Conservation (phyloP, 2,113 vertebrate species). For the Aegotheles bennettii region DNA sequence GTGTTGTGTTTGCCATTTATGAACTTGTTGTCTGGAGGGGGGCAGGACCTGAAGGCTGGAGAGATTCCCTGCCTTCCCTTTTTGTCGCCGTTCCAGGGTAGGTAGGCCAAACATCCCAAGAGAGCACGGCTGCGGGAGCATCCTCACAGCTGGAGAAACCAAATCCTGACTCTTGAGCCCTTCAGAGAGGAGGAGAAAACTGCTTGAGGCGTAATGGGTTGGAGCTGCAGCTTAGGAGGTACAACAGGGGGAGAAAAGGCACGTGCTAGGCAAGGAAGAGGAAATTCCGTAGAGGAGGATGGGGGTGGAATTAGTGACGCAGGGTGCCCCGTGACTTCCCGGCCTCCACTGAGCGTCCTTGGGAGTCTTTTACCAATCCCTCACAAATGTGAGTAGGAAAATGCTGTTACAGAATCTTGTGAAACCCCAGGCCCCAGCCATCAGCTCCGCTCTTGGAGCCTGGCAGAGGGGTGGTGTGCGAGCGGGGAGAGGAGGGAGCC, state of each 20-base stretch:
- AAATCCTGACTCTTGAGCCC: conserved; percentile 21
- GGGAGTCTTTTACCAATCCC: neutral
- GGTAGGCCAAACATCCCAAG: neutral
- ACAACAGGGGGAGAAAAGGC: neutral
- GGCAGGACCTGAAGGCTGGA: neutral
- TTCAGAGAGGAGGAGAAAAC: conserved; percentile 3
- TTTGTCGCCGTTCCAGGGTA: neutral
- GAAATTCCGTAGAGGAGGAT: neutral
- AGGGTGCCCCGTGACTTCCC: neutral
- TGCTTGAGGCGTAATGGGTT: neutral
- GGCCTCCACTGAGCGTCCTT: neutral
- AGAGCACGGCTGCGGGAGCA: neutral
- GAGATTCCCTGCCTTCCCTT: neutral
- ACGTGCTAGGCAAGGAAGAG: neutral
- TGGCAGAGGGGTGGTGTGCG: neutral
- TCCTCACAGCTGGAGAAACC: neutral
- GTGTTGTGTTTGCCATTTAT: neutral
- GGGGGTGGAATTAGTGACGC: neutral
- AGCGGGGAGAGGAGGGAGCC: neutral
- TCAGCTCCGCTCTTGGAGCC: neutral
- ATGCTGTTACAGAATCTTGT: neutral
- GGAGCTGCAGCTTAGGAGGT: neutral
- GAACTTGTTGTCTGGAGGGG: neutral
- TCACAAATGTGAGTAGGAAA: neutral
- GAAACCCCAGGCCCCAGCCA: neutral